Base-by-base conservation (phyloP, 2,888 invertebrate genomes). In the Tinea pellionella region DNA sequence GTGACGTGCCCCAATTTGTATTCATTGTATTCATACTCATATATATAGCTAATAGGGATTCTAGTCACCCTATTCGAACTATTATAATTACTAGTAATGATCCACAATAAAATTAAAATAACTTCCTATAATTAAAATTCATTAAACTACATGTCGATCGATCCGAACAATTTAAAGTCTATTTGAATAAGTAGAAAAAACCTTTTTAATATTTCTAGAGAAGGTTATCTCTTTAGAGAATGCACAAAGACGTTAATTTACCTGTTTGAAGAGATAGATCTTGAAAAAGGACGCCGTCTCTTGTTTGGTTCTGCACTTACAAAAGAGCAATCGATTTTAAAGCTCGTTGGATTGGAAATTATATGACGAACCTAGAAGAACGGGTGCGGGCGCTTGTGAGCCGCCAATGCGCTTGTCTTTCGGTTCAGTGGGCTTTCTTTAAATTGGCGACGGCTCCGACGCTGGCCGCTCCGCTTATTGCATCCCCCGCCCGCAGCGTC, bases 361-460 rank as follows among this genome's bases (percentile, higher is more conserved):
- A 86, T 86, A 84, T 83, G 86, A 84, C 79, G 74, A 83, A 78
- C 82, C 77, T 83, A 76, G 77, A 76, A 77, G 75, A 77, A 72
- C 69, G 70, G 70, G 78, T 70, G 75, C 72, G 75, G 73, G 69
- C 47, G 80, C 73, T 80, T 76, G 80, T 78, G 83, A 82, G 85
- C 87, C 86, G 80, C 85, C 88, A 86, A 84, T 88, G 85, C 87
- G 87, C 88, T 88, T 88, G 86, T 85, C 87, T 88, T 88, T 85
- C 88, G 80, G 87, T 88, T 88, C 88, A 88, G 74, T 88, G 88
- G 84, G 87, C 85, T 88, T 88, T 88, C 88, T 88, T 88, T 88
- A 88, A 88, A 88, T 88, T 88, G 88, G 84, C 86, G 86, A 84
- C 79, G 84, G 84, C 79, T 78, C 74, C 73, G 77, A 68, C 73